A percentile compares a stretch with the other conserved stretches of the same genome.
phyloP scores from a whole-genome alignment of 2,113 vertebrate genomes.

The Callaeas wilsoni region DNA sequence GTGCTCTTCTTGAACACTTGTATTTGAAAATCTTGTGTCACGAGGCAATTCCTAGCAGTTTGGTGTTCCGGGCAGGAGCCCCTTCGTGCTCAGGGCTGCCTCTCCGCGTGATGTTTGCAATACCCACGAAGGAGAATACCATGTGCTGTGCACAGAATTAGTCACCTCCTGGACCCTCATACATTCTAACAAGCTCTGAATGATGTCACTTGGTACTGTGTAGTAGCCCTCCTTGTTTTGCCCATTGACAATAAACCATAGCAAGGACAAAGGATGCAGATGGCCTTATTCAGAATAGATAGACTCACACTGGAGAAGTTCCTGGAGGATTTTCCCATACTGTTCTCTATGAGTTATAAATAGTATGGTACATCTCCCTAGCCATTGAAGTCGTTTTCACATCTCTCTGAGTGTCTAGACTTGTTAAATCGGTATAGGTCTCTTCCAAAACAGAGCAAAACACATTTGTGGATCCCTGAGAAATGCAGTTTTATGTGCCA shows the following conservation, averaged over 20 bases:
- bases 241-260: background rate
- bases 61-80: background rate
- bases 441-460: background rate
- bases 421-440: background rate
- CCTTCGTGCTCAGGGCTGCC: background rate
- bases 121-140: background rate
- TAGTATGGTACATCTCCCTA: background rate
- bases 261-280: background rate
- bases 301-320: background rate
- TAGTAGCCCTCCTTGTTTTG: background rate
- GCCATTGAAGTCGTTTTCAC: background rate
- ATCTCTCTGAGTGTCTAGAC: background rate
- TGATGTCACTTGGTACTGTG: background rate
- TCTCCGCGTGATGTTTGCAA: background rate
- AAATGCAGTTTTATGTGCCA: background rate
- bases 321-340: background rate
- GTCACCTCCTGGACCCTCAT: background rate
- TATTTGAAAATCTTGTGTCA: background rate
- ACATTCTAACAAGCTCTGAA: background rate
- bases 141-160: fast-evolving
- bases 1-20: background rate
- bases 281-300: background rate
- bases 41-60: background rate
- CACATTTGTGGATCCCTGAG: background rate
- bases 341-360: background rate